Evolutionary conservation across 2,888 invertebrate genomes (phyloP).

Genomic region (Leucania comma): DNA sequence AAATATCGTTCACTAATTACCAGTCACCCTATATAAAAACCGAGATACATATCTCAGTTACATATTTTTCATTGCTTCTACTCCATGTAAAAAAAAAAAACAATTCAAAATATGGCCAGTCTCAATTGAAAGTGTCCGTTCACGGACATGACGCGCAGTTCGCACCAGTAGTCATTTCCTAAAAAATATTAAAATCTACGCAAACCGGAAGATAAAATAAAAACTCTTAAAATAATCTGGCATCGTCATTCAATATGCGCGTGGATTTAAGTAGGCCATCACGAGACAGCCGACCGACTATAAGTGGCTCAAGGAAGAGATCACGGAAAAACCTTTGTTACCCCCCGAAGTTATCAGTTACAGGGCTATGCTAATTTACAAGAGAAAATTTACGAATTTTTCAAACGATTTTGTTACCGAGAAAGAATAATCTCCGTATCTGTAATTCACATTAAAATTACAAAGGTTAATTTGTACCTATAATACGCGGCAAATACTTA

Average conservation of each 20-base stretch:
- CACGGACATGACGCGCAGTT: background rate
- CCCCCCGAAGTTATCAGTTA: background rate
- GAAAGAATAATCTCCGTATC: too few relatives aligned
- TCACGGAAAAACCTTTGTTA: conserved; percentile 26
- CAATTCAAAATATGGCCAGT: too few relatives aligned
- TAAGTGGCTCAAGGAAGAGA: conserved; percentile 21
- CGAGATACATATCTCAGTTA: too few relatives aligned
- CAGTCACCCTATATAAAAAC: too few relatives aligned
- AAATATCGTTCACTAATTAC: too few relatives aligned
- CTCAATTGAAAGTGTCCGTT: too few relatives aligned
- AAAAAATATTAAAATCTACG: conserved; percentile 19
- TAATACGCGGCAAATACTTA: too few relatives aligned
- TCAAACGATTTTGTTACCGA: too few relatives aligned
- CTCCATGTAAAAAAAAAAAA: too few relatives aligned
- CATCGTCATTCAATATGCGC: conserved; percentile 37
- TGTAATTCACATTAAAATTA: too few relatives aligned
- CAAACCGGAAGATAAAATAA: conserved; percentile 25
- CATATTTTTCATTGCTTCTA: too few relatives aligned
- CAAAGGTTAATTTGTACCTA: too few relatives aligned
- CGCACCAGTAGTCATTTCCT: background rate
- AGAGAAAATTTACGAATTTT: background rate
- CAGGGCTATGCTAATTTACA: background rate
- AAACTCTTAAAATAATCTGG: conserved; percentile 34
- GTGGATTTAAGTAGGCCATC: conserved; percentile 52
- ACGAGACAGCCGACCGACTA: conserved; percentile 34